Conservation (phyloP, 2,888 invertebrate genomes). For the Diloba caeruleocephala region DNA sequence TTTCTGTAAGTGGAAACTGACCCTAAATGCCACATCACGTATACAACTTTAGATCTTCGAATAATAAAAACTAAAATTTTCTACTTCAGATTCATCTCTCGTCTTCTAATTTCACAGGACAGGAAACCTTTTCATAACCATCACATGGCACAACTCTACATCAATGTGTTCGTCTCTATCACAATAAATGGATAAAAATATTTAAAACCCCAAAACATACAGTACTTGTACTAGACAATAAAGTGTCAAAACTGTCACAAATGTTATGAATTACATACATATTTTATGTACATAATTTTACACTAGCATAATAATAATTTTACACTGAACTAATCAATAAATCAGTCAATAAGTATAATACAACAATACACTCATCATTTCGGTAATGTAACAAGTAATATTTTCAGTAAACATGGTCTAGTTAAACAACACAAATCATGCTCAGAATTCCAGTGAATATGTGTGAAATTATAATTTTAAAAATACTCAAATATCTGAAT, state of each 20-base stretch:
- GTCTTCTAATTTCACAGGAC: conserved; percentile 16
- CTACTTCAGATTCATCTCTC: conserved; percentile 37
- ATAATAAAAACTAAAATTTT: conserved; percentile 9
- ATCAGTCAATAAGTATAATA: conserved; percentile 80
- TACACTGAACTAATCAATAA: conserved; percentile 73
- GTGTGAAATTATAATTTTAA: background rate
- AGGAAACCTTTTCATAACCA: conserved; percentile 36
- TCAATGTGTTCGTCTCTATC: conserved; percentile 51
- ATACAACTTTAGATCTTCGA: conserved; percentile 9
- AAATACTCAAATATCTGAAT: background rate
- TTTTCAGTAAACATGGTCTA: conserved; percentile 21
- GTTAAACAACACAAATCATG: conserved; percentile 19
- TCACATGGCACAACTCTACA: conserved; percentile 66
- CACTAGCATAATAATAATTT: conserved; percentile 56
- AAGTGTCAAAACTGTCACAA: conserved; percentile 62
- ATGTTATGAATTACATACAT: conserved; percentile 62
- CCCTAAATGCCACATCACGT: too few relatives aligned
- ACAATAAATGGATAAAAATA: conserved; percentile 62
- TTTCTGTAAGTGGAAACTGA: too few relatives aligned
- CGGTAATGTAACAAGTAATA: conserved; percentile 30
- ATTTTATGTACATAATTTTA: conserved; percentile 65
- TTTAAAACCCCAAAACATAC: conserved; percentile 70
- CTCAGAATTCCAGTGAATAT: conserved; percentile 2
- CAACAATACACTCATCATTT: conserved; percentile 56
- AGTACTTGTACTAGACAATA: conserved; percentile 69